Evolutionary conservation across 2,888 invertebrate genomes (phyloP), one percentile per base, ranked within the genome.

Genomic region (Rhodophaea formosa): DNA sequence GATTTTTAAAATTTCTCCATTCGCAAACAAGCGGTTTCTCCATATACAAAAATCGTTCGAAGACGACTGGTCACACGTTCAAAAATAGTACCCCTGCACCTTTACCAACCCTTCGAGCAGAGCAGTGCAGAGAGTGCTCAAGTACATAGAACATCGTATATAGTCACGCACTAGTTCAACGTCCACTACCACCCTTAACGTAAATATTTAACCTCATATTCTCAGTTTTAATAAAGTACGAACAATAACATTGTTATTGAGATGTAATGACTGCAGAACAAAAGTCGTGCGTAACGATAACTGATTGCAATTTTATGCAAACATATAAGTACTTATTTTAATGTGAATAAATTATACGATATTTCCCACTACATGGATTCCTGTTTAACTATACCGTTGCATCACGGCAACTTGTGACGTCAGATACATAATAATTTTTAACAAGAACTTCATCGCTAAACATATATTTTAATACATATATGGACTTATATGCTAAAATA

Each of bases 351-450:
- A 12, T 23, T 46, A 39, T 46, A 46, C 23, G 17, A 17, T 23
- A n/a, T 46, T 46, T 23, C 23, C 46, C 46, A n/a, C n/a, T n/a
- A 23, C 46, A 46, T n/a, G 7, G 23, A 23, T 46, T 46, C 46
- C 17, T n/a, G 46, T 23, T 23, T n/a, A 12, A 23, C 46, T n/a
- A 8, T 35, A 39, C n/a, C 1, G 12, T 2, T 39, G n/a, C n/a
- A 39, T 39, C 39, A 39, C 39, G n/a, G n/a, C n/a, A 0, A 39
- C 12, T 39, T 39, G 1, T 39, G 39, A 39, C 39, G 35, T 35
- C 35, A 35, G 10, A 23, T 23, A 23, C 23, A 23, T 23, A 23
- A 23, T 23, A 23, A 23, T 23, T 23, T 23, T 23, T 23, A 23
- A 23, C 23, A 5, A 23, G 23, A 3, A 23, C 23, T 23, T 23